Conservation (phyloP, 2,888 invertebrate species). For the Ormyrus nitidulus region DNA sequence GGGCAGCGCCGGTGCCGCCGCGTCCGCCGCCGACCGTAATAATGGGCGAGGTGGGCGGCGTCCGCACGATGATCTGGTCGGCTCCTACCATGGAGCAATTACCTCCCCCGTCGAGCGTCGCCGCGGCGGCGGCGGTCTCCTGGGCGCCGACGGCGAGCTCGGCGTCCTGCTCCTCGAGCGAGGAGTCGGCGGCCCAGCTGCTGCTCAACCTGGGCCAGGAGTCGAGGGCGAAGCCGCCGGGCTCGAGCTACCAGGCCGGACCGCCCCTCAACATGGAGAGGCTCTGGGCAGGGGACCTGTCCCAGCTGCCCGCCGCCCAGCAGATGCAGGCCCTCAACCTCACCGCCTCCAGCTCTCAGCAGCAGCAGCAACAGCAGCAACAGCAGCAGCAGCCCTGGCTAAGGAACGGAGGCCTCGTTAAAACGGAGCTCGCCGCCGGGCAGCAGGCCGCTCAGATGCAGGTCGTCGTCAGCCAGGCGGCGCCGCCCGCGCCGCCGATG, state of each 20-base stretch:
- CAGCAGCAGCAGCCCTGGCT: slow-evolving; percentile 67
- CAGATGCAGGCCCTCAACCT: slow-evolving; percentile 88
- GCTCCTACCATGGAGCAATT: slow-evolving; percentile 74
- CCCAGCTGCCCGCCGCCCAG: slow-evolving; percentile 88
- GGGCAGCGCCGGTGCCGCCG: slow-evolving; percentile 76
- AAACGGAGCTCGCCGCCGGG: slow-evolving; percentile 66
- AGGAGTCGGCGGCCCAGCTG: slow-evolving; percentile 81
- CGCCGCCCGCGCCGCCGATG: slow-evolving; percentile 69
- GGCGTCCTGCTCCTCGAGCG: slow-evolving; percentile 77
- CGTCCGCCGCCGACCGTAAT: slow-evolving; percentile 89
- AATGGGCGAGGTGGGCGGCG: slow-evolving; percentile 95
- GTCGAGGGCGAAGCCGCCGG: slow-evolving; percentile 77
- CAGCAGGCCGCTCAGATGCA: slow-evolving; percentile 62
- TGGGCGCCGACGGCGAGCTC: slow-evolving; percentile 58
- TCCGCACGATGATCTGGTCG: slow-evolving; percentile 85
- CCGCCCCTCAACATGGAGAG: slow-evolving; percentile 93
- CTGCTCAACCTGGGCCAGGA: slow-evolving; percentile 86
- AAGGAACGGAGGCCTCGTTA: slow-evolving; percentile 71
- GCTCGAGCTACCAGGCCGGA: slow-evolving; percentile 67
- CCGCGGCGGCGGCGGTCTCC: slow-evolving; percentile 69
- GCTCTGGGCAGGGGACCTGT: slow-evolving; percentile 92
- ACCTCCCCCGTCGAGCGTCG: slow-evolving; percentile 57
- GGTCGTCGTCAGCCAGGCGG: slow-evolving; percentile 47
- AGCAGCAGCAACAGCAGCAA: slow-evolving; percentile 61
- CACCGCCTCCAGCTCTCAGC: slow-evolving; percentile 73